Percentiles rank a stretch among this genome's conserved stretches.
phyloP scores from a whole-genome alignment of 2,113 vertebrate genomes.

The Ivindomyrus marchei region DNA sequence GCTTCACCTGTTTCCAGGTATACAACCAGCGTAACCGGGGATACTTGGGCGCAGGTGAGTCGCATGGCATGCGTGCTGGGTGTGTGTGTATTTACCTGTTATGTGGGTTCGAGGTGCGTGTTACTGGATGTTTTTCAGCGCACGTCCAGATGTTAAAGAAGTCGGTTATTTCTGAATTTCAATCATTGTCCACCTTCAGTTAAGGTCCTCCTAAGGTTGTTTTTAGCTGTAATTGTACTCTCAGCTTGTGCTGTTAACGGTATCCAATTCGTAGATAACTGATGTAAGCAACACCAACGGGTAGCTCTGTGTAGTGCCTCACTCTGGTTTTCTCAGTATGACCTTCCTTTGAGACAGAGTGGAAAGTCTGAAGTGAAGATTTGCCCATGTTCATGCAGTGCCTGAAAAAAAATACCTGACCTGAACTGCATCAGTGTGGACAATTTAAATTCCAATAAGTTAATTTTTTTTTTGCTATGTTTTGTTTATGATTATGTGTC shows the following conservation, averaged over 20 bases:
- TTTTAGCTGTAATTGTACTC: background rate
- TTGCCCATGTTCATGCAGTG: background rate
- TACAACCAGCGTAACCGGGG: constrained; percentile 47
- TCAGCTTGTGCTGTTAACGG: background rate
- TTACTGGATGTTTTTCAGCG: background rate
- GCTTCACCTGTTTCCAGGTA: constrained; percentile 69
- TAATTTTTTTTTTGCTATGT: background rate
- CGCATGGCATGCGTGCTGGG: background rate
- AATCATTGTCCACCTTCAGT: background rate
- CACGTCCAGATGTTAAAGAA: background rate
- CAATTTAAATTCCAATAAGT: background rate
- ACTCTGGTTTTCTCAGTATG: background rate
- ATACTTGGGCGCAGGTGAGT: constrained; percentile 62
- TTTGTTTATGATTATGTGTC: background rate
- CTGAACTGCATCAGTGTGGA: background rate
- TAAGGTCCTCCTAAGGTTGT: background rate
- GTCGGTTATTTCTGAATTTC: background rate
- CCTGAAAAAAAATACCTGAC: background rate
- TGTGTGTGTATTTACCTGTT: background rate
- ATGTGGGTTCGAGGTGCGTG: background rate
- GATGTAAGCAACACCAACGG: background rate
- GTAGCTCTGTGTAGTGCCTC: background rate
- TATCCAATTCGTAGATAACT: background rate
- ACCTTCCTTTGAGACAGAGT: background rate
- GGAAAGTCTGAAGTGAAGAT: background rate